These are phyloP conservation scores for Agrilus biguttatus DNA, from an alignment of 2,888 invertebrate genomes.

Conservation along the genomic window DNA sequence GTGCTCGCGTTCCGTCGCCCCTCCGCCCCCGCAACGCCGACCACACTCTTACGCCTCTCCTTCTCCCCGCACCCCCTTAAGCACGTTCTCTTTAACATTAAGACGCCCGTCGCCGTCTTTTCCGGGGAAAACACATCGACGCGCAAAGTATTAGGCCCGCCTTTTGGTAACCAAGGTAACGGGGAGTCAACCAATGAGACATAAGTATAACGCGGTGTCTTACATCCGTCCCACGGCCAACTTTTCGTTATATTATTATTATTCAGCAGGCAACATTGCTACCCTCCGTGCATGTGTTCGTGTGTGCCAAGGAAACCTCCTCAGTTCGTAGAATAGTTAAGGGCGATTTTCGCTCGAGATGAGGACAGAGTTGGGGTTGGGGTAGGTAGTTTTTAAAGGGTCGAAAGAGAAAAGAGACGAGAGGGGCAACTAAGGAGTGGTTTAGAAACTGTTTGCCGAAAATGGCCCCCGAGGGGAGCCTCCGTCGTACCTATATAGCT, in stretches of 20 bases:
- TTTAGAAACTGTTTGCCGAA: conserved; percentile 14
- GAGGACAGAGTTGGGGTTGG: conserved; percentile 14
- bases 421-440: conserved; percentile 8
- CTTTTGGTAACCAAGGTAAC: conserved; percentile 27
- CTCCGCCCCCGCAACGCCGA: conserved; percentile 3
- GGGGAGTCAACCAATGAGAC: conserved; percentile 28
- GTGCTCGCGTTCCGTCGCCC: background rate
- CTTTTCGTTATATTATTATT: conserved; percentile 20
- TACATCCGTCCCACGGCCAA: conserved; percentile 18
- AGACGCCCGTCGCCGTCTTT: conserved; percentile 6
- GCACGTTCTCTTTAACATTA: conserved; percentile 8
- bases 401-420: conserved; percentile 6
- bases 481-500: too few relatives aligned
- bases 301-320: too few relatives aligned
- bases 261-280: too few relatives aligned
- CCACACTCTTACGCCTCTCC: conserved; percentile 1
- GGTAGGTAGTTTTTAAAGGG: conserved; percentile 20
- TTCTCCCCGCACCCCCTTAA: conserved; percentile 4
- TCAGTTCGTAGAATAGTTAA: conserved; percentile 12
- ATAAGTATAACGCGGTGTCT: conserved; percentile 28
- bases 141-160: conserved; percentile 9
- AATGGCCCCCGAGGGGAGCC: conserved; percentile 13
- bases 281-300: background rate
- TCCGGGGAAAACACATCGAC: too few relatives aligned
- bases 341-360: conserved; percentile 26